Evolutionary conservation across 92 coral and sea anemone genomes (phyloP).

Genomic region (Montipora capitata): DNA sequence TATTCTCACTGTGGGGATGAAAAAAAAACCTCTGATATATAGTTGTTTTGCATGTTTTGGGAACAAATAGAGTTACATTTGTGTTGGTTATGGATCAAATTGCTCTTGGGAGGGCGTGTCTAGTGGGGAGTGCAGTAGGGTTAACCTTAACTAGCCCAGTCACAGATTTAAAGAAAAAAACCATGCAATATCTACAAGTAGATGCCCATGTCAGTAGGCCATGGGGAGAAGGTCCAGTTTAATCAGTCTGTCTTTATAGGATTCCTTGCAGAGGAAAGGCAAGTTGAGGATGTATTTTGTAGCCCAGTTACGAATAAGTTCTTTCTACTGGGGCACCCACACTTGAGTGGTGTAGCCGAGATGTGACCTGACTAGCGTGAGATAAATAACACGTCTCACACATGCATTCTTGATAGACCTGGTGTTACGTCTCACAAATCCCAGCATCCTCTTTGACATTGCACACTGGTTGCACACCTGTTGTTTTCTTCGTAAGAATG

Average conservation of each 20-base stretch:
- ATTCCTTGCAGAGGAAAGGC: too few relatives aligned
- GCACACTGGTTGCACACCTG: too few relatives aligned
- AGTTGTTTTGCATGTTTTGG: slow-evolving; percentile 47
- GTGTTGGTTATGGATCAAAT: slow-evolving; percentile 10
- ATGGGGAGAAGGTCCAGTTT: slow-evolving; percentile 28
- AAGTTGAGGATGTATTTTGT: too few relatives aligned
- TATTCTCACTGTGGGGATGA: slow-evolving; percentile 23
- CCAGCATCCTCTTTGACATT: not conserved
- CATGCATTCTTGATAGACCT: too few relatives aligned
- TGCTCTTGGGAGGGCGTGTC: not conserved
- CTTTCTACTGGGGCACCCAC: too few relatives aligned
- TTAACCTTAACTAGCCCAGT: slow-evolving; percentile 53
- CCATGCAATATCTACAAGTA: slow-evolving; percentile 33
- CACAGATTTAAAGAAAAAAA: slow-evolving; percentile 52
- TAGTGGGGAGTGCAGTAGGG: slow-evolving; percentile 8
- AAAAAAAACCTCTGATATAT: slow-evolving; percentile 37
- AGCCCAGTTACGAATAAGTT: too few relatives aligned
- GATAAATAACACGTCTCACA: too few relatives aligned
- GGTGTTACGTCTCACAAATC: too few relatives aligned
- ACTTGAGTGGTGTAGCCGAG: too few relatives aligned
- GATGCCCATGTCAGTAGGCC: slow-evolving; percentile 57
- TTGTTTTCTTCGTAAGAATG: too few relatives aligned
- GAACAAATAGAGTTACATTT: slow-evolving; percentile 12
- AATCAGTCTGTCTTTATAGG: slow-evolving; percentile 20
- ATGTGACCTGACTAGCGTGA: too few relatives aligned